Evolutionary conservation across 2,113 vertebrate species (phyloP).

Genomic region (Scomber japonicus): DNA sequence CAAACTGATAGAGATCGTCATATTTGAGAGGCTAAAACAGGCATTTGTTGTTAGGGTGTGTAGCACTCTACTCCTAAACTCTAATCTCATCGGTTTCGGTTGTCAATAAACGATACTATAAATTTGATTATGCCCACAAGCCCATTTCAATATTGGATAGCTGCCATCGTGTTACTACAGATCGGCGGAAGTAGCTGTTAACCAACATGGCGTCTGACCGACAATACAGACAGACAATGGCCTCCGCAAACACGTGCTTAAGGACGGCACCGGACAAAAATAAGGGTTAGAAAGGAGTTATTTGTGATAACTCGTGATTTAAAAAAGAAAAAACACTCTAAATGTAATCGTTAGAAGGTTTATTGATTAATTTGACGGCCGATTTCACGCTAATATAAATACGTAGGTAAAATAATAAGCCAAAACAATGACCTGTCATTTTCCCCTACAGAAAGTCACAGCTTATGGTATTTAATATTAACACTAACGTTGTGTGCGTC

Average conservation of each 20-base stretch:
- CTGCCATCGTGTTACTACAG: constrained; percentile 26
- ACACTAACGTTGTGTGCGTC: neutral
- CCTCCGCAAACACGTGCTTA: constrained; percentile 77
- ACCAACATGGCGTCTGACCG: constrained; percentile 81
- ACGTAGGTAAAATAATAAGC: too few relatives aligned
- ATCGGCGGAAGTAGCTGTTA: constrained; percentile 67
- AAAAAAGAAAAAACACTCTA: neutral
- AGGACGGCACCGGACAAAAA: neutral
- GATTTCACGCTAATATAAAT: neutral
- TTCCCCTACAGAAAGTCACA: too few relatives aligned
- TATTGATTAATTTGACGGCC: too few relatives aligned
- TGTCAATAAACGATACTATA: accelerated
- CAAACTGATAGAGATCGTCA: too few relatives aligned
- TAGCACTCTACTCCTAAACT: too few relatives aligned
- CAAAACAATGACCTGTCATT: neutral
- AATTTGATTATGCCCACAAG: neutral
- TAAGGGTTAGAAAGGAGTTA: accelerated
- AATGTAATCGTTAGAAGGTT: neutral
- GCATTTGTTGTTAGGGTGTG: too few relatives aligned
- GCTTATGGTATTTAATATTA: too few relatives aligned
- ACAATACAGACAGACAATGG: constrained; percentile 74
- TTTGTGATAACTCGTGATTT: accelerated
- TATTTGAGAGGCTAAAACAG: too few relatives aligned
- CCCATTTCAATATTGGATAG: constrained; percentile 10
- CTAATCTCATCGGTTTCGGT: neutral